Evolutionary conservation across 2,113 vertebrate species (phyloP).

Genomic region (Ploceus nigricollis): DNA sequence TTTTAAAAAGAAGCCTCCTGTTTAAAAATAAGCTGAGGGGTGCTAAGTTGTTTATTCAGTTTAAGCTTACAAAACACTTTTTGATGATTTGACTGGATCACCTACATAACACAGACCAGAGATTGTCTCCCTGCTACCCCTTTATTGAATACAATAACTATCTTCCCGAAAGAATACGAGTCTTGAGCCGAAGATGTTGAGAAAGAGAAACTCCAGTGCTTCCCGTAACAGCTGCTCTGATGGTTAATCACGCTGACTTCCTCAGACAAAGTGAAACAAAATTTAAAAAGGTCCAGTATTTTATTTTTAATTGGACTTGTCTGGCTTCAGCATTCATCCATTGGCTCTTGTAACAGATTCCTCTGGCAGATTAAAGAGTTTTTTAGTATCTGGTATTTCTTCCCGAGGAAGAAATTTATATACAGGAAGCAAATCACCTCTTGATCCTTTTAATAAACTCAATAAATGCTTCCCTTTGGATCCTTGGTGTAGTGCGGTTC

Average conservation of each 20-base stretch:
- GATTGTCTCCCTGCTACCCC: neutral
- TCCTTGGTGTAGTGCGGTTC: neutral
- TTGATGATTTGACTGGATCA: neutral
- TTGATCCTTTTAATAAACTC: constrained; percentile 12
- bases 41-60: neutral
- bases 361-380: neutral
- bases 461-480: neutral
- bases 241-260: constrained; percentile 30
- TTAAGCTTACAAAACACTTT: neutral
- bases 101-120: neutral
- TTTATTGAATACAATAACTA: neutral
- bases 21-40: neutral
- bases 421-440: neutral
- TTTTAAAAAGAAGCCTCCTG: neutral
- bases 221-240: neutral
- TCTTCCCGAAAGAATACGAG: neutral
- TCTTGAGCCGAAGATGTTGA: neutral
- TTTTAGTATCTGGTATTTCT: constrained; percentile 8
- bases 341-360: neutral
- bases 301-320: constrained; percentile 39
- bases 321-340: constrained; percentile 1
- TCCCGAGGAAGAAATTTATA: neutral
- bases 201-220: neutral
- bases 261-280: neutral
- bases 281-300: neutral